A percentile compares a stretch with the other conserved stretches of the same genome.
phyloP scores from a whole-genome alignment of 1,140 invertebrate genomes.

The Cryptotermes secundus region DNA sequence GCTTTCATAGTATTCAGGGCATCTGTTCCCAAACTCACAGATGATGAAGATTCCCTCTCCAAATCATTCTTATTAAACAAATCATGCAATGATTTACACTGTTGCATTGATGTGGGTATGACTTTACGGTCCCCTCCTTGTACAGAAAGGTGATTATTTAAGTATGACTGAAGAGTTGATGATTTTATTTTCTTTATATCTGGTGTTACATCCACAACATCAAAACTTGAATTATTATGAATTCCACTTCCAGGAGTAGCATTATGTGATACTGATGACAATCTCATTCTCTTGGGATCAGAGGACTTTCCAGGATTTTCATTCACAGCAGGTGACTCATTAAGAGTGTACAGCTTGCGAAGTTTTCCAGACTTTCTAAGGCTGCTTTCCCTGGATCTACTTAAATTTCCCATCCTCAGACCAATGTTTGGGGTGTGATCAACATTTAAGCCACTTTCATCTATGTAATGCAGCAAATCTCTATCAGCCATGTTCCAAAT shows the following conservation, averaged over 20 bases:
- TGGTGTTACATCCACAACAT: constrained; percentile 6
- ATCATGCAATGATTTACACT: not conserved
- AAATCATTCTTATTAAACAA: not conserved
- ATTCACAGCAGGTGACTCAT: not conserved
- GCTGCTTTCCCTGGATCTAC: not conserved
- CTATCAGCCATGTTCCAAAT: not conserved
- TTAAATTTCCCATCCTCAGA: not conserved
- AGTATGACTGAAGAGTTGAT: not conserved
- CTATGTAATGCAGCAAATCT: not conserved
- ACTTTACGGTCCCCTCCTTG: not conserved
- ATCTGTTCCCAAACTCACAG: not conserved
- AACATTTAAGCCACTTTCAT: not conserved
- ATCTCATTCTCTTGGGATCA: not conserved
- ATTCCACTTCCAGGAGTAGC: not conserved
- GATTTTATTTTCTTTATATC: not conserved
- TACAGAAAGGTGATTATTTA: not conserved
- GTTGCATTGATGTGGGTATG: not conserved
- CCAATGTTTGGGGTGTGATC: not conserved
- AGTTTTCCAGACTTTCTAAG: not conserved
- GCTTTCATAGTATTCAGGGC: not conserved
- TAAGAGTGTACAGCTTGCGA: not conserved
- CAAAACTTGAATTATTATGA: not conserved
- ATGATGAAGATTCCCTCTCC: not conserved
- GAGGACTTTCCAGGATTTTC: not conserved
- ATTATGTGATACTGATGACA: constrained; percentile 3